Percentiles rank a stretch among this genome's conserved stretches.
Conservation (phyloP, 2,888 invertebrate species). For the Mythimna impura region DNA sequence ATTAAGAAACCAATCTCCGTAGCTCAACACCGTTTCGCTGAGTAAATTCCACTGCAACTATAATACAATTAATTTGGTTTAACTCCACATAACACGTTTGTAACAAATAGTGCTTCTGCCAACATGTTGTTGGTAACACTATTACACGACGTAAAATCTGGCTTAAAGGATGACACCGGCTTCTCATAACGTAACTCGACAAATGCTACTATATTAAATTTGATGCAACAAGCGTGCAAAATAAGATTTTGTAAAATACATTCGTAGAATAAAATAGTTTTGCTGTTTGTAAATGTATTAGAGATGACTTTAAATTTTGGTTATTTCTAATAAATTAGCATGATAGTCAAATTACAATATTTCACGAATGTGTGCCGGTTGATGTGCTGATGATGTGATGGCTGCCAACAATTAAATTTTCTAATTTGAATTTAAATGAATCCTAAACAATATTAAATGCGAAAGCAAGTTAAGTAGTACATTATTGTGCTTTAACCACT, state of each 20-base stretch:
- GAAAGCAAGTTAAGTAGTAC: no score
- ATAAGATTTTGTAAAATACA: conserved; percentile 20
- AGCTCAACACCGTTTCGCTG: not conserved
- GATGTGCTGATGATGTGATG: not conserved
- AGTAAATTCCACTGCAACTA: not conserved
- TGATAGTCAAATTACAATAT: not conserved
- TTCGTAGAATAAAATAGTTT: conserved; percentile 13
- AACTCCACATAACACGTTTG: not conserved
- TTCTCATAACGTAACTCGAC: conserved; percentile 36
- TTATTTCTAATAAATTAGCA: not conserved
- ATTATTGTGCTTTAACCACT: no score
- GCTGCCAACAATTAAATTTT: not conserved
- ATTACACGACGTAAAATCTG: conserved; percentile 32
- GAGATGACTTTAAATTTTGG: not conserved
- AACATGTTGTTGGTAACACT: conserved; percentile 2
- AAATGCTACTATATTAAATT: conserved; percentile 27
- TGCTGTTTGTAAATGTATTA: not conserved
- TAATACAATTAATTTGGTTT: not conserved
- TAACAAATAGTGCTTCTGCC: conserved; percentile 5
- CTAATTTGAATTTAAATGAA: no score
- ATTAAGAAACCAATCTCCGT: not conserved
- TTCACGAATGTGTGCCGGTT: not conserved
- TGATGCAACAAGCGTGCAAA: conserved; percentile 45
- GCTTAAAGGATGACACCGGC: conserved; percentile 50
- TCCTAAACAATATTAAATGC: no score